Conservation (phyloP, 2,888 invertebrate genomes). For the Girardia tigrina region DNA sequence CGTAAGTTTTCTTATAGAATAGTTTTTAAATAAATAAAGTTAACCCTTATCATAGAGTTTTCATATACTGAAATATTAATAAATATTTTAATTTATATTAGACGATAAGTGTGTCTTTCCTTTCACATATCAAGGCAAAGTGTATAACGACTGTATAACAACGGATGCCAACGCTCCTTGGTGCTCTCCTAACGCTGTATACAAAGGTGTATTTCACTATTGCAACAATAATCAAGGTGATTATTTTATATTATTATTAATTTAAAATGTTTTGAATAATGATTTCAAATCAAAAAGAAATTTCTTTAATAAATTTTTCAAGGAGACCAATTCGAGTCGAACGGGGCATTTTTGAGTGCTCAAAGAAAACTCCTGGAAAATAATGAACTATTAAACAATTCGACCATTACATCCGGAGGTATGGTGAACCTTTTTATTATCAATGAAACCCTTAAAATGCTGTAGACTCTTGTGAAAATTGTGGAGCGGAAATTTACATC, state of each 20-base stretch:
- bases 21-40: too few relatives aligned
- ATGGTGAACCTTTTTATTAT: neutral
- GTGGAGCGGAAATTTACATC: neutral
- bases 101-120: neutral
- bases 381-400: neutral
- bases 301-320: too few relatives aligned
- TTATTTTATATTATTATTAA: too few relatives aligned
- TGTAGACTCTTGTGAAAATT: neutral
- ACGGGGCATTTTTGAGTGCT: conserved; percentile 13
- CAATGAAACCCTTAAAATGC: neutral
- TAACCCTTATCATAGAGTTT: too few relatives aligned
- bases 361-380: neutral
- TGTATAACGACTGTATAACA: neutral
- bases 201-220: conserved; percentile 19
- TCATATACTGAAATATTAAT: too few relatives aligned
- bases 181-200: neutral
- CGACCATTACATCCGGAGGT: neutral
- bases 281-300: too few relatives aligned
- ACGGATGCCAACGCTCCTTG: neutral
- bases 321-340: neutral
- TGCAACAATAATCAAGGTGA: neutral
- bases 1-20: neutral
- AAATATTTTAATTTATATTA: neutral
- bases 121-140: neutral
- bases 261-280: too few relatives aligned